Percentiles rank a stretch among this genome's conserved stretches.
Evolutionary conservation across 2,113 vertebrate genomes (phyloP).

Genomic region (Hippocampus mohnikei): DNA sequence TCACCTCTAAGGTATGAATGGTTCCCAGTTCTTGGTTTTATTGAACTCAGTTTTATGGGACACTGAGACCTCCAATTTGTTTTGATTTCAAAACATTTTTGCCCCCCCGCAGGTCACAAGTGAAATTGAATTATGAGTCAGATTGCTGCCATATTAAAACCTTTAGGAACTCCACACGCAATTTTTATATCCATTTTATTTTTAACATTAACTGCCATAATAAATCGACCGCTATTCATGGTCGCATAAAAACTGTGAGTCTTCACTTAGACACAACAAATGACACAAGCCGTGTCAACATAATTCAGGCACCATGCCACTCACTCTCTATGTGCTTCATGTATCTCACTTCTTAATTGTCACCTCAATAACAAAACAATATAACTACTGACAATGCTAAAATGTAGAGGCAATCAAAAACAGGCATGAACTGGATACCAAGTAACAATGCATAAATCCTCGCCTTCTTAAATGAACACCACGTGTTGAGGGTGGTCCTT

Average conservation of each 20-base stretch:
- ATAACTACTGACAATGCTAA: neutral
- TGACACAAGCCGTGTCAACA: no score
- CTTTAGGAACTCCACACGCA: neutral
- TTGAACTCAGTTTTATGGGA: slow-evolving; percentile 36
- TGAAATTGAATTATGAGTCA: neutral
- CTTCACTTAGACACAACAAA: no score
- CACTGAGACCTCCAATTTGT: neutral
- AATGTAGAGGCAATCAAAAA: neutral
- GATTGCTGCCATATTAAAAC: neutral
- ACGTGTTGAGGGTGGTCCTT: no score
- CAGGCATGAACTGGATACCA: no score
- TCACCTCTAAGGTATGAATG: slow-evolving; percentile 11
- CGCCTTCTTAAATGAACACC: no score
- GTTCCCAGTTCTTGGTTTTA: slow-evolving; percentile 16
- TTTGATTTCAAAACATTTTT: neutral
- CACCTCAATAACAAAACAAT: neutral
- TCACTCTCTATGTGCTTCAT: neutral
- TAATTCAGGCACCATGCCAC: no score
- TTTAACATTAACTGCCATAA: no score
- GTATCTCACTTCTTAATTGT: neutral
- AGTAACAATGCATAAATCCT: no score
- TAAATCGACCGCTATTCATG: no score
- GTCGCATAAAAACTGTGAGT: no score
- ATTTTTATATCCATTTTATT: neutral
- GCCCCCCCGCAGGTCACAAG: neutral